Percentiles rank a stretch among this genome's conserved stretches.
These are phyloP conservation scores for Drosophila novamexicana DNA, from an alignment of 1,140 invertebrate species.

Conservation along the genomic window DNA sequence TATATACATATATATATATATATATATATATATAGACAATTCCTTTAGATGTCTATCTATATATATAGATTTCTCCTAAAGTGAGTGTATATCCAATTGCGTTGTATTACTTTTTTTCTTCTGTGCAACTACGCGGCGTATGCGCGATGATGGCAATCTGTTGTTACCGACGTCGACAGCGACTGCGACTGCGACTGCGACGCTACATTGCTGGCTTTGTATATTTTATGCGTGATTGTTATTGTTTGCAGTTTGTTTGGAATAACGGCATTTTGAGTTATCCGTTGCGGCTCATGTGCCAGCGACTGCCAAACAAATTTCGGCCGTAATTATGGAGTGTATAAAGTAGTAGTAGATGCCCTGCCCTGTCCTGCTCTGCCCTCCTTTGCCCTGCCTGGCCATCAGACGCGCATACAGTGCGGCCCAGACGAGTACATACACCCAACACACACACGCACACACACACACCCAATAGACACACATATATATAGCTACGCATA, in stretches of 20 bases:
- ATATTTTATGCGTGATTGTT: constrained; percentile 76
- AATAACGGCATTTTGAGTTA: constrained; percentile 58
- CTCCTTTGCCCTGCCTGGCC: constrained; percentile 18
- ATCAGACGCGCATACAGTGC: constrained; percentile 11
- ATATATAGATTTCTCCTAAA: background rate
- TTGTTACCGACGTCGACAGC: constrained; percentile 7
- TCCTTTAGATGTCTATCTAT: too few species aligned
- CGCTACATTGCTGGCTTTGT: constrained; percentile 10
- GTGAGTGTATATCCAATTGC: background rate
- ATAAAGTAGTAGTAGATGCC: background rate
- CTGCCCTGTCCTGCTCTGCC: background rate
- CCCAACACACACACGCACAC: constrained; percentile 18
- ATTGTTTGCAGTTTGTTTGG: constrained; percentile 71
- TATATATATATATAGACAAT: too few species aligned
- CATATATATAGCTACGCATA: constrained; percentile 59
- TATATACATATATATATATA: too few species aligned
- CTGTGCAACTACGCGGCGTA: constrained; percentile 54
- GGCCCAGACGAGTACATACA: too few species aligned
- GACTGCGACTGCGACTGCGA: background rate
- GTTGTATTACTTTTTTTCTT: background rate
- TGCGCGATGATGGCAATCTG: constrained; percentile 72
- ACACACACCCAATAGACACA: constrained; percentile 6
- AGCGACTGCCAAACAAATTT: constrained; percentile 44
- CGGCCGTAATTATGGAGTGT: constrained; percentile 66
- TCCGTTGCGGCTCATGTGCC: constrained; percentile 73